phyloP scores from a whole-genome alignment of 1,140 invertebrate species.

The Drosophila ogumai region DNA sequence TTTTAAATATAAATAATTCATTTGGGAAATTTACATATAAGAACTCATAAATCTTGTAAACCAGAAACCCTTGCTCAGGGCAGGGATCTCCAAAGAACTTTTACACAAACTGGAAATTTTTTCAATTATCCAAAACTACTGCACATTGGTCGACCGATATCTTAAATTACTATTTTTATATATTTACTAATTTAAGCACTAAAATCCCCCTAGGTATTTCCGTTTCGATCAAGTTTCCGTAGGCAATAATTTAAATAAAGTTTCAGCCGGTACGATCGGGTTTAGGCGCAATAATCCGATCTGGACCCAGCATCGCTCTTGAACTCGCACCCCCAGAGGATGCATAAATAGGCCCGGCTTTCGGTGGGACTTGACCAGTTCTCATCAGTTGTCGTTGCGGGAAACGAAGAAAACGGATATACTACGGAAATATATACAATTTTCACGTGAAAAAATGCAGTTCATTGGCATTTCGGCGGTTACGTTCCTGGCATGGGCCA shows the following conservation, averaged over 20 bases:
- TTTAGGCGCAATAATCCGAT: constrained; percentile 7
- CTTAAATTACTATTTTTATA: not conserved
- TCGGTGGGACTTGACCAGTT: constrained; percentile 11
- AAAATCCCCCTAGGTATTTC: not conserved
- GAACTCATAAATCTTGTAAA: not conserved
- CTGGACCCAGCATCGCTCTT: constrained; percentile 11
- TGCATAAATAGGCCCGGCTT: constrained; percentile 34
- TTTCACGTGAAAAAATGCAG: constrained; percentile 20
- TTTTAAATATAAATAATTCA: not conserved
- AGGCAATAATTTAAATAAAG: constrained; percentile 3
- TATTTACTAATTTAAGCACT: not conserved
- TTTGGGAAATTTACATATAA: not conserved
- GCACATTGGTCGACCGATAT: not conserved
- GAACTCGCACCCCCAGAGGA: constrained; percentile 27
- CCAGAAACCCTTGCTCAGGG: not conserved
- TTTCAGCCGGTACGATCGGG: not conserved
- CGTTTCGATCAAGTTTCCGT: too few species aligned
- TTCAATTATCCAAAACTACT: not conserved
- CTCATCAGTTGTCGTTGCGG: constrained; percentile 25
- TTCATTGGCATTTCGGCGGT: not conserved
- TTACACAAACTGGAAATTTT: too few species aligned
- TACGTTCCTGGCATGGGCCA: not conserved
- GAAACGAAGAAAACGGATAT: not conserved
- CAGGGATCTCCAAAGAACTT: not conserved
- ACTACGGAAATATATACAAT: not conserved